These are phyloP conservation scores for Perodicticus potto DNA, from an alignment of 2,797 vertebrate genomes.

Conservation along the genomic window DNA sequence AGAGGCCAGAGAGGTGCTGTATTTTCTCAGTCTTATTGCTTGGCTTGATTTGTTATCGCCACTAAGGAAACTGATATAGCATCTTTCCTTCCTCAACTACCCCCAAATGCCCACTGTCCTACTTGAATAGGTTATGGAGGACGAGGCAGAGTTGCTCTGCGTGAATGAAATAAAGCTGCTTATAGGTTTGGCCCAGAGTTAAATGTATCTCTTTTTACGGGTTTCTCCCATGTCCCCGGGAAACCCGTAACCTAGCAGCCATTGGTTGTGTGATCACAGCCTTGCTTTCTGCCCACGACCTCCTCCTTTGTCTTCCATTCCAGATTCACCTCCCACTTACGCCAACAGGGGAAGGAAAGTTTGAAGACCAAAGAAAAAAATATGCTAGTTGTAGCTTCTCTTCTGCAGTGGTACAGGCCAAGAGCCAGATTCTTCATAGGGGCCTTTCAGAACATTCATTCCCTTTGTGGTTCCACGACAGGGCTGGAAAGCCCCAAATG, in stretches of 20 bases:
- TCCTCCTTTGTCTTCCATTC: neutral
- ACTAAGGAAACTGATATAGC: neutral
- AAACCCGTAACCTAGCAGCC: neutral
- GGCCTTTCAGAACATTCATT: neutral
- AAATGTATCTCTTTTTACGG: neutral
- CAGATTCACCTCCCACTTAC: neutral
- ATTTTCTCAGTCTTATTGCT: too few species aligned
- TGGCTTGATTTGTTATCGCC: neutral
- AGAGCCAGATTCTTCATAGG: neutral
- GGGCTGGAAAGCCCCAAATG: rapidly evolving
- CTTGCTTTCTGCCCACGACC: neutral
- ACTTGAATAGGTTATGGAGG: neutral
- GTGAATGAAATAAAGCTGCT: neutral
- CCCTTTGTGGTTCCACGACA: neutral
- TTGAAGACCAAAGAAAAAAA: neutral
- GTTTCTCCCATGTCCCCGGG: neutral
- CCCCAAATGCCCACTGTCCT: neutral
- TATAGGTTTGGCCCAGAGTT: neutral
- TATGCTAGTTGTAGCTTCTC: neutral
- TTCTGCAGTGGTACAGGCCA: neutral
- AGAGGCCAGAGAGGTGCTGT: too few species aligned
- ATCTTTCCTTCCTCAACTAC: neutral
- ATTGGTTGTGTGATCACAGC: rapidly evolving
- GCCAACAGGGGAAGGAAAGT: neutral
- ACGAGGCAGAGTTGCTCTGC: neutral